phyloP scores from a whole-genome alignment of 2,113 vertebrate genomes.

The Alexandromys fortis region DNA sequence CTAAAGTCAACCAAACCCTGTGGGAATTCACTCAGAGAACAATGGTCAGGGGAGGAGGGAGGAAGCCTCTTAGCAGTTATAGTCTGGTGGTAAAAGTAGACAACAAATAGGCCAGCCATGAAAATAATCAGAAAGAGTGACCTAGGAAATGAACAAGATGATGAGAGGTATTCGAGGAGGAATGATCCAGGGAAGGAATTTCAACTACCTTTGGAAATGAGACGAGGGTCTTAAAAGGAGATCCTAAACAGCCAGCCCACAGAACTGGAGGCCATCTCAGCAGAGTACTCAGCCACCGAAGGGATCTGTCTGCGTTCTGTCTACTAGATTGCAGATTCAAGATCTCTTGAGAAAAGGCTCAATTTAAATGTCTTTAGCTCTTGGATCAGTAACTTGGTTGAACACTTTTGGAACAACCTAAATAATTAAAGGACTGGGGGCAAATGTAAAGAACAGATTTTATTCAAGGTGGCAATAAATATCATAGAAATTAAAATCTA shows the following conservation, averaged over 20 bases:
- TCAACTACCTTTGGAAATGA: constrained; percentile 2
- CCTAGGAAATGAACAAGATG: neutral
- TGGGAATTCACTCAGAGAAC: neutral
- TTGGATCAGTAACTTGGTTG: neutral
- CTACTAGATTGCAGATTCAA: neutral
- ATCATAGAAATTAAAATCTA: neutral
- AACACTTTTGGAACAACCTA: constrained; percentile 26
- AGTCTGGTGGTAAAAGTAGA: neutral
- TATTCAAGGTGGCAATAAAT: neutral
- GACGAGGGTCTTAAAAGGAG: constrained; percentile 23
- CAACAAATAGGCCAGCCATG: neutral
- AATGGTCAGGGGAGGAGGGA: neutral
- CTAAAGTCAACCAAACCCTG: neutral
- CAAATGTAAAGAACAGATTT: neutral
- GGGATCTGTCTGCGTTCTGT: too few relatives aligned
- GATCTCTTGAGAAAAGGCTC: neutral
- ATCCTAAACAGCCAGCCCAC: neutral
- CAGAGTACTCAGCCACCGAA: neutral
- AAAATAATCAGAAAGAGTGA: constrained; percentile 26
- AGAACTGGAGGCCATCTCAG: neutral
- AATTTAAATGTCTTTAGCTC: constrained; percentile 24
- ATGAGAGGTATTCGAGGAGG: neutral
- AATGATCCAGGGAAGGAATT: neutral
- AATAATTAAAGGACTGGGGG: neutral
- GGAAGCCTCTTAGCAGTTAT: neutral